Evolutionary conservation across 2,797 vertebrate species (phyloP).

Genomic region (Sorex maritimensis): DNA sequence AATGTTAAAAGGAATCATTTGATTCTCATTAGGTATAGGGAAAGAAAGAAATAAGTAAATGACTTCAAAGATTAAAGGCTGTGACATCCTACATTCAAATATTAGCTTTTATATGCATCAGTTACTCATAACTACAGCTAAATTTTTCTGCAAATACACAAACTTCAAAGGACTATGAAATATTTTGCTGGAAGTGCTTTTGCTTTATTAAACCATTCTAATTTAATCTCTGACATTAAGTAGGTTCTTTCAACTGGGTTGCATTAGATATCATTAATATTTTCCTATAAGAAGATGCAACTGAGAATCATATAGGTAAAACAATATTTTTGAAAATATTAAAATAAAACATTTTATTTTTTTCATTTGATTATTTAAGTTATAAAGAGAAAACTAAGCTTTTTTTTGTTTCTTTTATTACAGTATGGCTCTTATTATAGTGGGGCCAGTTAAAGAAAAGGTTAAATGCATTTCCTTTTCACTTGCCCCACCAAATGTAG

Average conservation of each 20-base stretch:
- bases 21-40: slow-evolving; percentile 17
- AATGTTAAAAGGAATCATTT: not conserved
- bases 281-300: slow-evolving; percentile 5
- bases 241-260: not conserved
- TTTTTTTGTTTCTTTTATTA: too few species aligned
- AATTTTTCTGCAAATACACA: not conserved
- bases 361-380: not conserved
- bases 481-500: not conserved
- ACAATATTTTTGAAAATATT: slow-evolving; percentile 48
- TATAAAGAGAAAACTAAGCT: slow-evolving; percentile 48
- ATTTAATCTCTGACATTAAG: slow-evolving; percentile 48
- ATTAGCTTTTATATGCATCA: slow-evolving; percentile 47
- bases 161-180: not conserved
- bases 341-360: not conserved
- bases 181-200: slow-evolving; percentile 24
- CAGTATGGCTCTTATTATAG: not conserved
- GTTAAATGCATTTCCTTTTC: not conserved
- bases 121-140: not conserved
- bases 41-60: slow-evolving; percentile 47
- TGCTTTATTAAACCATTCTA: slow-evolving; percentile 33
- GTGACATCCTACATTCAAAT: not conserved
- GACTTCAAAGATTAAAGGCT: slow-evolving; percentile 12
- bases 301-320: slow-evolving; percentile 1
- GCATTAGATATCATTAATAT: slow-evolving; percentile 36
- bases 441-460: not conserved